A percentile compares a stretch with the other conserved stretches of the same genome.
Conservation (phyloP, 2,797 vertebrate species). For the Ammospiza maritima region DNA sequence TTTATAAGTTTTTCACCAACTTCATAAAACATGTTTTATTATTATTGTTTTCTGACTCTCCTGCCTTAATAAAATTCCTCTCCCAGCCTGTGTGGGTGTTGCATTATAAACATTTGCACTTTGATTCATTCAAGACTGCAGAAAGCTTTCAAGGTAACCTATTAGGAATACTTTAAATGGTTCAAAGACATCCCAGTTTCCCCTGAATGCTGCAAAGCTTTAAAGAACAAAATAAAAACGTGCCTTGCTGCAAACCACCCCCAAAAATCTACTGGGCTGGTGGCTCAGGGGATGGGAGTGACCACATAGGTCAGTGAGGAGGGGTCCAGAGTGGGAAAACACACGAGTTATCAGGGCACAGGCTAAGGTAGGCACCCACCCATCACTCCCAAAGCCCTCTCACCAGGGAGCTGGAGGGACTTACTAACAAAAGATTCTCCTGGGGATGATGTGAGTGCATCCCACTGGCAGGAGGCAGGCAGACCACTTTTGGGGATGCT, state of each 20-base stretch:
- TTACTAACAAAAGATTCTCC: neutral
- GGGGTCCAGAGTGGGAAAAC: neutral
- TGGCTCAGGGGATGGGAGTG: neutral
- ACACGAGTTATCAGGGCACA: neutral
- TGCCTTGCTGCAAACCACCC: neutral
- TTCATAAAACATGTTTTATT: constrained; percentile 79
- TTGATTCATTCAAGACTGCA: constrained; percentile 62
- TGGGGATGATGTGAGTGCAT: neutral
- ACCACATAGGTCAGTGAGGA: fast-evolving
- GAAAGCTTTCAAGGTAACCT: constrained; percentile 68
- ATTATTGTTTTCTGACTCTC: constrained; percentile 73
- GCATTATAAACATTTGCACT: constrained; percentile 54
- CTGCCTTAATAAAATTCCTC: constrained; percentile 73
- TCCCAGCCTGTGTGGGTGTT: constrained; percentile 35
- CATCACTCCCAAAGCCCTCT: neutral
- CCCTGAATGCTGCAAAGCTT: neutral
- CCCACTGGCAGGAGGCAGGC: neutral
- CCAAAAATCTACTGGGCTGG: neutral
- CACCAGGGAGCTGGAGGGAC: neutral
- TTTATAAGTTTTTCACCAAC: constrained; percentile 70
- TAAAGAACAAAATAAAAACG: neutral
- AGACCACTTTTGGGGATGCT: neutral
- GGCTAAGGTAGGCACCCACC: no score
- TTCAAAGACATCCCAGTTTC: constrained; percentile 1
- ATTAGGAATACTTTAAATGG: constrained; percentile 36